Base-by-base conservation (phyloP, 1,140 invertebrate species). In the Ceratosolen fusciceps region DNA sequence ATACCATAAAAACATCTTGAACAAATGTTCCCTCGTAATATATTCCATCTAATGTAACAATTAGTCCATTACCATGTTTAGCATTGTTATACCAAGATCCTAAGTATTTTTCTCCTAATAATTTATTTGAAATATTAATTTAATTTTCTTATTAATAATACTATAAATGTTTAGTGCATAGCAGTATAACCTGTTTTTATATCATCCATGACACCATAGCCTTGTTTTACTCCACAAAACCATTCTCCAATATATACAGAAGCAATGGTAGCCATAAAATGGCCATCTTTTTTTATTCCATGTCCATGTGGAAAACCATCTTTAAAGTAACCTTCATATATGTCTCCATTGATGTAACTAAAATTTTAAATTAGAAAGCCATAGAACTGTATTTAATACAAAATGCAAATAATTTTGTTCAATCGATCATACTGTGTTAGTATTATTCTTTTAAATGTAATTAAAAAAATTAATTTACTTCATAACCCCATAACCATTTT, bases 1-100 rank as follows among this genome's bases (percentile, higher is more conserved):
- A 91, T 87, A 96, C 95, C 83, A 92, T 93, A 43, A 97, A 88
- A 82, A 95, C 92, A 86, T 95, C 94, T 83, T 95, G 93, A 74
- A 92, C 92, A 86, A 97, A 98, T 74, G 92, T 92, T 34, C 96
- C 96, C 91, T 97, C 96, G 84, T 96, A 97, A 90, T 98, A 97
- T 90, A 96, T 94, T 0, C 96, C 96, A 90, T 97, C 95, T 72
- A 96, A 90, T 1, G 96, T 97, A 2, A 97, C 95, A 68, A 97
- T 95, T 39, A 96, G 90, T 14, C 96, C 96, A 84, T 92, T 93
- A 0, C 96, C 96, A 86, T 95, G 93, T 80, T 95, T 94, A 85
- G 93, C 93, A 86, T 96, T 95, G 77, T 96, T 95, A 74, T 89
- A 93, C 95, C 96, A 98, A 87, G 93, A 93, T 21, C 96, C 96